Conservation (phyloP, 2,888 invertebrate genomes). For the Endomychus coccineus region DNA sequence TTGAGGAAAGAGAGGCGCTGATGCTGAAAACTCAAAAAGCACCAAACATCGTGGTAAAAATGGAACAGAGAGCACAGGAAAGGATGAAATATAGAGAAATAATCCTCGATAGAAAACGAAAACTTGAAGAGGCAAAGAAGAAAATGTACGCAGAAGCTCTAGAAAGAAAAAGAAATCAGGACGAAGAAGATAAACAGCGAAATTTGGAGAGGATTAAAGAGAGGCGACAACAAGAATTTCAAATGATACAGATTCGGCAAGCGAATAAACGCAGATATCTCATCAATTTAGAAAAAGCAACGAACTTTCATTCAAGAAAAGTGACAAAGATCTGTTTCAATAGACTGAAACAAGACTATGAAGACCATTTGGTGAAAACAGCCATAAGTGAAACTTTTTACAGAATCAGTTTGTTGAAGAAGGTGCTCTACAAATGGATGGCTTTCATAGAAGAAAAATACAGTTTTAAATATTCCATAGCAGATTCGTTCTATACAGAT, state of each 20-base stretch:
- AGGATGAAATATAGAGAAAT: constrained; percentile 46
- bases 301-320: constrained; percentile 40
- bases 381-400: constrained; percentile 29
- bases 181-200: constrained; percentile 54
- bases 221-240: constrained; percentile 50
- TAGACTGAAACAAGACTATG: constrained; percentile 38
- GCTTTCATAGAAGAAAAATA: constrained; percentile 26
- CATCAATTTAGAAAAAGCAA: constrained; percentile 42
- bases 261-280: constrained; percentile 44
- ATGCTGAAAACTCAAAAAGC: constrained; percentile 50
- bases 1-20: constrained; percentile 40
- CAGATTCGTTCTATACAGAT: constrained; percentile 49
- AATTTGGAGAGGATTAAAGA: constrained; percentile 56
- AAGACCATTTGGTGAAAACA: constrained; percentile 37
- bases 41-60: constrained; percentile 62
- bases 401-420: constrained; percentile 25
- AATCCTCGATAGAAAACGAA: constrained; percentile 47
- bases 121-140: constrained; percentile 47
- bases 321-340: constrained; percentile 38
- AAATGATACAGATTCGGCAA: constrained; percentile 52
- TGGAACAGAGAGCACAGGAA: constrained; percentile 65
- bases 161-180: constrained; percentile 50
- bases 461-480: constrained; percentile 48
- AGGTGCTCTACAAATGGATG: constrained; percentile 26
- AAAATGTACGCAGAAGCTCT: constrained; percentile 56